Conservation (phyloP, 1,140 invertebrate genomes). For the Akabosia matsudoensis region DNA sequence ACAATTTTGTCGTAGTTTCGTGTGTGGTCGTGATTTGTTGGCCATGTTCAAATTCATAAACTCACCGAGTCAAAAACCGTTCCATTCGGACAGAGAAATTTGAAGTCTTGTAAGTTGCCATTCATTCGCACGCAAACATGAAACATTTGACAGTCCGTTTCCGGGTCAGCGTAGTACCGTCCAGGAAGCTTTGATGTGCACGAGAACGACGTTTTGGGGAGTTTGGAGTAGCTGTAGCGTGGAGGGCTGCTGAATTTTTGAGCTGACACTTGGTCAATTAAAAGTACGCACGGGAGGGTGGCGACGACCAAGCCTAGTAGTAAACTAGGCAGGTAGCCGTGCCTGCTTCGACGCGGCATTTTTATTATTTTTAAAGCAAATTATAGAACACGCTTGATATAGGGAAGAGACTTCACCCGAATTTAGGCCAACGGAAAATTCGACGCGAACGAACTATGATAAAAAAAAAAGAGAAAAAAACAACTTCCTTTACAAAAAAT, state of each 20-base stretch:
- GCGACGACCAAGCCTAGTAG: background rate
- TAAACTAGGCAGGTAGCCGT: background rate
- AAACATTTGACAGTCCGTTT: constrained; percentile 88
- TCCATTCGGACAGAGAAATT: constrained; percentile 85
- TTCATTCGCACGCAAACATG: constrained; percentile 79
- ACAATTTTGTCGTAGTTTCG: too few species aligned
- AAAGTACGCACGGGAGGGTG: background rate
- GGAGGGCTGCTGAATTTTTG: constrained; percentile 54
- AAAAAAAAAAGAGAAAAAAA: too few species aligned
- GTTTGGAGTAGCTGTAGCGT: constrained; percentile 71
- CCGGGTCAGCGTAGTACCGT: constrained; percentile 85
- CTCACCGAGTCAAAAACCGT: constrained; percentile 81
- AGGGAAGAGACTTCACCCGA: too few species aligned
- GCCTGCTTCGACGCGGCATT: too few species aligned
- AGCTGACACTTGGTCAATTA: background rate
- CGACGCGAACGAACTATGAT: too few species aligned
- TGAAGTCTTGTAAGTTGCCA: constrained; percentile 69
- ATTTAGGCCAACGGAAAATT: too few species aligned
- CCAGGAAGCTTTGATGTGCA: constrained; percentile 83
- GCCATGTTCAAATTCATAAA: too few species aligned
- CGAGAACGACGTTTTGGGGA: constrained; percentile 80
- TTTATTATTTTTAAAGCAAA: too few species aligned
- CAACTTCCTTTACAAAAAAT: too few species aligned
- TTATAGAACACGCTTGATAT: too few species aligned
- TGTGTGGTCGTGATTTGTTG: too few species aligned